phyloP scores from a whole-genome alignment of 1,140 invertebrate species.

The Venturia canescens region DNA sequence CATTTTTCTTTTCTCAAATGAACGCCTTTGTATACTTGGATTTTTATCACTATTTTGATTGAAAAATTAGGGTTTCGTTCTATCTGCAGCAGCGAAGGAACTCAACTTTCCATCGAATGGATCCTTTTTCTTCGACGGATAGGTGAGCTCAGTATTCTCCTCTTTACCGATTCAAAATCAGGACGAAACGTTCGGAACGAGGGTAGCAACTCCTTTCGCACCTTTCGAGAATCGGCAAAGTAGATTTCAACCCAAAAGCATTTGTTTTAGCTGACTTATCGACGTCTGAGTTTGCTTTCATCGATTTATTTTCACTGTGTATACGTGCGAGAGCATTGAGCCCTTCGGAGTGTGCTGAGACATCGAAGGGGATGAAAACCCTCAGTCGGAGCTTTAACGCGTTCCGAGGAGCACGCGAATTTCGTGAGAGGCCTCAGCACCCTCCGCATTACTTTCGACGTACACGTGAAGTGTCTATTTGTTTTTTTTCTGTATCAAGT shows the following conservation, averaged over 20 bases:
- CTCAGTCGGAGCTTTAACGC: slow-evolving; percentile 66
- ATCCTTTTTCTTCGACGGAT: no score
- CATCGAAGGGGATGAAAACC: slow-evolving; percentile 59
- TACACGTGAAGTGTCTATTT: slow-evolving; percentile 44
- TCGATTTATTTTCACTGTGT: neutral
- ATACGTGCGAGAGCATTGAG: no score
- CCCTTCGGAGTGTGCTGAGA: neutral
- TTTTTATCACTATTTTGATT: no score
- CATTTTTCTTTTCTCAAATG: no score
- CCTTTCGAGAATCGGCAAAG: neutral
- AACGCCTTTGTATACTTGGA: no score
- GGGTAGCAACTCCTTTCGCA: neutral
- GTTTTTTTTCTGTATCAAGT: slow-evolving; percentile 11
- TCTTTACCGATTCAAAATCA: no score
- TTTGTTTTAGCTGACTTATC: neutral
- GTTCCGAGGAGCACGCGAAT: slow-evolving; percentile 58
- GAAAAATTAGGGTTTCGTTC: no score
- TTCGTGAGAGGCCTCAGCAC: slow-evolving; percentile 44
- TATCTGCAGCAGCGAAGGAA: no score
- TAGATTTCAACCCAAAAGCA: neutral
- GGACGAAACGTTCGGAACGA: neutral
- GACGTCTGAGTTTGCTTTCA: neutral
- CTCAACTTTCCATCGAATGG: no score
- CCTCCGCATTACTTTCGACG: neutral
- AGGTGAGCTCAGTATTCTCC: no score